Conservation (phyloP, 2,113 vertebrate genomes). For the Serilophus lunatus region DNA sequence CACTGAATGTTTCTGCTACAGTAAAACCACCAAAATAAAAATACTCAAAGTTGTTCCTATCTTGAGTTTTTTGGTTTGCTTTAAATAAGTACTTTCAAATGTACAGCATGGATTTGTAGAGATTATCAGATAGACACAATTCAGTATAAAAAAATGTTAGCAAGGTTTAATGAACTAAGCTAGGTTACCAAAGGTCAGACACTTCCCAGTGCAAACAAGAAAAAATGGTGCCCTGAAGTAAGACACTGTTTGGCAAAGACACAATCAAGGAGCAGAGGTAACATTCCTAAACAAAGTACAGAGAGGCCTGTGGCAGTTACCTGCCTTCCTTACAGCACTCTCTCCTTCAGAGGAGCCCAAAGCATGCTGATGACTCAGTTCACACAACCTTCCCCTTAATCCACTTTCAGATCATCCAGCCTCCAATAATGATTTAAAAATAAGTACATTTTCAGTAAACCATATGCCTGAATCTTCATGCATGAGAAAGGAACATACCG, state of each 20-base stretch:
- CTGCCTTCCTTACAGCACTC: background rate
- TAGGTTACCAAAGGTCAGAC: background rate
- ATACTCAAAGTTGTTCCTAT: background rate
- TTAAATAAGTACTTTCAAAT: background rate
- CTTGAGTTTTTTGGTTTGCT: background rate
- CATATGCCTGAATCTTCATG: background rate
- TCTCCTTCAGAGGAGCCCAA: background rate
- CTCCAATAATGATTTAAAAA: background rate
- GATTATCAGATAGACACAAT: background rate
- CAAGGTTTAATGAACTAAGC: background rate
- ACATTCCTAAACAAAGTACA: background rate
- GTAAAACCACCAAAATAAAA: background rate
- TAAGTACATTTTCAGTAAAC: background rate
- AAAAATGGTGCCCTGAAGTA: background rate
- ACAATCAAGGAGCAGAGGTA: background rate
- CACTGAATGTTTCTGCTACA: background rate
- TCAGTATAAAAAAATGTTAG: background rate
- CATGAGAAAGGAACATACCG: background rate
- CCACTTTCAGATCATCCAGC: background rate
- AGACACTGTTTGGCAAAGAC: background rate
- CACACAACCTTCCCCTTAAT: background rate
- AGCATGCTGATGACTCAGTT: background rate
- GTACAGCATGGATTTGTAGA: background rate
- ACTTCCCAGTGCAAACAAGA: background rate
- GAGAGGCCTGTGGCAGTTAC: background rate